A percentile compares a stretch with the other conserved stretches of the same genome.
Conservation (phyloP, 2,888 invertebrate species). For the Lucinisca nassula region DNA sequence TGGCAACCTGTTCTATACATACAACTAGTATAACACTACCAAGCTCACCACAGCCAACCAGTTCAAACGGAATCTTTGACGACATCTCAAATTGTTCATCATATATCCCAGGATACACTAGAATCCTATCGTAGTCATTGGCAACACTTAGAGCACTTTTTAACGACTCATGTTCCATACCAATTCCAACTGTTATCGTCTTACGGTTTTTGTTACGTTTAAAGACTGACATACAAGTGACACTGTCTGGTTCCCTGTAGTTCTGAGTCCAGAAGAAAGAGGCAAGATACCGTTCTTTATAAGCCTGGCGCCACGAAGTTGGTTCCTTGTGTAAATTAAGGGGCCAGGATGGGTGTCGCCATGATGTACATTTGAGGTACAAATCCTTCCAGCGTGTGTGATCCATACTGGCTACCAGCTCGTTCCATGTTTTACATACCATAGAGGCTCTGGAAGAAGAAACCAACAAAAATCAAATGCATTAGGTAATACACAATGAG, state of each 20-base stretch:
- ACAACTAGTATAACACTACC: constrained; percentile 84
- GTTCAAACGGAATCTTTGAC: constrained; percentile 84
- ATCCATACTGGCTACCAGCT: constrained; percentile 81
- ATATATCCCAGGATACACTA: constrained; percentile 85
- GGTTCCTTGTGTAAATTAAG: constrained; percentile 78
- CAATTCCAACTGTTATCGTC: constrained; percentile 82
- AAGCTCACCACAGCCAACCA: constrained; percentile 82
- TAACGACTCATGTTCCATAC: constrained; percentile 77
- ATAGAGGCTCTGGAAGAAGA: constrained; percentile 64
- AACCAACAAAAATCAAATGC: not conserved
- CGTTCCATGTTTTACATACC: constrained; percentile 84
- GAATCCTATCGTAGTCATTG: constrained; percentile 82
- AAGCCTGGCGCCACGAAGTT: constrained; percentile 82
- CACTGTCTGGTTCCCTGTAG: constrained; percentile 60
- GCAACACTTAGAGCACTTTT: constrained; percentile 82
- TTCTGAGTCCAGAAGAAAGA: constrained; percentile 79
- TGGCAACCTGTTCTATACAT: constrained; percentile 82
- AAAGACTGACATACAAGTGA: constrained; percentile 77
- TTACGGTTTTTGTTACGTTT: constrained; percentile 75
- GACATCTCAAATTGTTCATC: constrained; percentile 86
- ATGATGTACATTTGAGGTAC: constrained; percentile 78
- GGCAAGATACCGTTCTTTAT: constrained; percentile 78
- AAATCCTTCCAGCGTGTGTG: constrained; percentile 81
- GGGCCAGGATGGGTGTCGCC: constrained; percentile 85
- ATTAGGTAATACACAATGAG: too few relatives aligned